Percentiles rank a stretch among this genome's conserved stretches.
phyloP scores from a whole-genome alignment of 92 coral and sea anemone species.

The Pocillopora meandrina region DNA sequence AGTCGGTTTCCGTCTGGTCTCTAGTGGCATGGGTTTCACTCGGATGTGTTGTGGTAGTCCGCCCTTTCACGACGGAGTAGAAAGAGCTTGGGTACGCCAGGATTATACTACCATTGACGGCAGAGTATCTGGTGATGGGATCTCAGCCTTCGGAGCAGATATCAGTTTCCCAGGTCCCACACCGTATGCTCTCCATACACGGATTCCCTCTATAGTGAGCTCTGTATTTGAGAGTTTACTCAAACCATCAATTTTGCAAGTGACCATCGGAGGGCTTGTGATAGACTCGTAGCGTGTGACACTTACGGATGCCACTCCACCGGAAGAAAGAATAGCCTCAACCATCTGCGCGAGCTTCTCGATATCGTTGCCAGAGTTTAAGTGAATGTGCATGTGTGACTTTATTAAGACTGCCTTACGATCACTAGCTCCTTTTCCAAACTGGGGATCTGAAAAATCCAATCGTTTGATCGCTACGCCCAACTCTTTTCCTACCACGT shows the following conservation, averaged over 20 bases:
- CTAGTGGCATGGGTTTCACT: background rate
- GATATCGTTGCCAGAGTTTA: slow-evolving; percentile 58
- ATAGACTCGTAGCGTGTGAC: slow-evolving; percentile 56
- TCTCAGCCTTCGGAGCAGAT: background rate
- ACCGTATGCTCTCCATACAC: slow-evolving; percentile 36
- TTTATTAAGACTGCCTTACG: slow-evolving; percentile 57
- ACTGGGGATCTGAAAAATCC: slow-evolving; percentile 58
- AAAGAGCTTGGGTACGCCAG: slow-evolving; percentile 23
- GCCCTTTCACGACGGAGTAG: background rate
- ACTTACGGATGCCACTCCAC: slow-evolving; percentile 57
- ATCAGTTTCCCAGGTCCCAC: slow-evolving; percentile 39
- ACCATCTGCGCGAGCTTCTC: slow-evolving; percentile 58
- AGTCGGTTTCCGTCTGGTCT: background rate
- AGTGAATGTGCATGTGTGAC: slow-evolving; percentile 48
- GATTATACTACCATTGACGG: slow-evolving; percentile 18
- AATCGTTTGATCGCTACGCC: slow-evolving; percentile 46
- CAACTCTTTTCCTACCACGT: slow-evolving; percentile 2
- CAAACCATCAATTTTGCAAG: slow-evolving; percentile 45
- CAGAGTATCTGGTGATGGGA: slow-evolving; percentile 10
- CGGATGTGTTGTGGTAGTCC: background rate
- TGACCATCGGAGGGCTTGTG: slow-evolving; percentile 30
- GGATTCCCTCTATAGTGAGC: slow-evolving; percentile 38
- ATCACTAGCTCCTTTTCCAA: slow-evolving; percentile 61
- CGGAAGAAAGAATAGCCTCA: slow-evolving; percentile 58
- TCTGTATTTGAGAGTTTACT: slow-evolving; percentile 41